phyloP scores from a whole-genome alignment of 2,797 vertebrate genomes.

The Crenichthys baileyi region DNA sequence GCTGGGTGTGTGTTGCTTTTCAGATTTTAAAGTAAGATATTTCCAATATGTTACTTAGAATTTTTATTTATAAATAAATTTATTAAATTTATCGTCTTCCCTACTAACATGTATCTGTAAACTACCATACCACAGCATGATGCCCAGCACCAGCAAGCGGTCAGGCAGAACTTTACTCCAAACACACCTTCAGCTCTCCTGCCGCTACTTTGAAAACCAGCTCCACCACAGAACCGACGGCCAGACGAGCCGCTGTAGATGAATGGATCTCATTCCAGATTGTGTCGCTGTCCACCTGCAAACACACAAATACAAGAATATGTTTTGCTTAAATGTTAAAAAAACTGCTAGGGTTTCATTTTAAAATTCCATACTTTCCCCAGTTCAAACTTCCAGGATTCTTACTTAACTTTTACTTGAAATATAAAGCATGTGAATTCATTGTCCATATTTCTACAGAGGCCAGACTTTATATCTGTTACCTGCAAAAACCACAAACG shows the following conservation, averaged over 20 bases:
- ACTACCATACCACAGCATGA: background rate
- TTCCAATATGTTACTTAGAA: too few species aligned
- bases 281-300: conserved; percentile 97
- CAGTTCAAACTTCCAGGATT: background rate
- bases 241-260: conserved; percentile 91
- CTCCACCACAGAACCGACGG: conserved; percentile 95
- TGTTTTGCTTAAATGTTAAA: conserved; percentile 12
- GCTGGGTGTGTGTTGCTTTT: too few species aligned
- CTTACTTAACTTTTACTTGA: background rate
- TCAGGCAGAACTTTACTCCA: background rate
- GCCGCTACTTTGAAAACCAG: conserved; percentile 96
- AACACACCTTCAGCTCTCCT: conserved; percentile 92
- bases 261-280: conserved; percentile 99
- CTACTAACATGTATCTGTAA: too few species aligned
- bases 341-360: background rate
- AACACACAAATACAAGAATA: conserved; percentile 32
- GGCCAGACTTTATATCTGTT: background rate
- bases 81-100: too few species aligned
- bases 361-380: background rate
- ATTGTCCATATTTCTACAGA: background rate
- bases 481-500: background rate
- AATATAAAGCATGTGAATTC: background rate
- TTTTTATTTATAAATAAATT: too few species aligned
- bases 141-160: background rate
- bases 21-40: too few species aligned